Evolutionary conservation across 1,140 invertebrate genomes (phyloP), one percentile per base, ranked within the genome.

Genomic region (Marisa cornuarietis): DNA sequence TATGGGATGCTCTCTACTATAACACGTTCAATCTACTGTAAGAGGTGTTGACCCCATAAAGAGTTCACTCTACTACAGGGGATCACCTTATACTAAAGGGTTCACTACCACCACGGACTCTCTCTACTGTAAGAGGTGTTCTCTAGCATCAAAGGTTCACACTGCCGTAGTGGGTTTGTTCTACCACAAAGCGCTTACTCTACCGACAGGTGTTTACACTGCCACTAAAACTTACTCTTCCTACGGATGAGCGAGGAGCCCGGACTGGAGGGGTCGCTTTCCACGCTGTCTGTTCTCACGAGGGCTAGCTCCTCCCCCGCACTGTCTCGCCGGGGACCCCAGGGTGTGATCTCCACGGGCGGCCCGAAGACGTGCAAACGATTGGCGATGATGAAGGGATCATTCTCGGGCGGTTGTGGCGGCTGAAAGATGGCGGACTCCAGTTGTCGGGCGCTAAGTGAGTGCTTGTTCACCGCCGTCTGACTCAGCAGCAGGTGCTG

Each of bases 301-400:
- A 79, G 58, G 9, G 31, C 78, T 58, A 79, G 71, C 31, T 76
- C 54, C 20, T 71, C 51, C 69, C 69, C 69, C 31, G 69, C 31
- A 24, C 31, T 31, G 58, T 73, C 69, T 1, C 51, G 24, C 11
- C 42, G 13, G 22, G 69, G 69, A 7, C 78, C 78, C 52, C 61
- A n/a, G 51, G 63, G 73, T 26, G 65, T 76, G 51, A 80, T 80
- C 73, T 80, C 72, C 54, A 80, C 79, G 18, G 73, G 79, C 10
- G 79, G 79, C 9, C 51, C 79, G 61, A 80, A 80, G 51, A 80
- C 79, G 49, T 72, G 71, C 22, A 20, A 26, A 18, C 0, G 0
- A 24, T 26, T 8, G 51, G 20, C 14, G 26, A 1, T 24, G 16
- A 66, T 68, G n/a, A 24, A 31, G 16, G 31, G 54, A 11, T 63